Conservation (phyloP, 2,888 invertebrate genomes). For the Athripsodes cinereus region DNA sequence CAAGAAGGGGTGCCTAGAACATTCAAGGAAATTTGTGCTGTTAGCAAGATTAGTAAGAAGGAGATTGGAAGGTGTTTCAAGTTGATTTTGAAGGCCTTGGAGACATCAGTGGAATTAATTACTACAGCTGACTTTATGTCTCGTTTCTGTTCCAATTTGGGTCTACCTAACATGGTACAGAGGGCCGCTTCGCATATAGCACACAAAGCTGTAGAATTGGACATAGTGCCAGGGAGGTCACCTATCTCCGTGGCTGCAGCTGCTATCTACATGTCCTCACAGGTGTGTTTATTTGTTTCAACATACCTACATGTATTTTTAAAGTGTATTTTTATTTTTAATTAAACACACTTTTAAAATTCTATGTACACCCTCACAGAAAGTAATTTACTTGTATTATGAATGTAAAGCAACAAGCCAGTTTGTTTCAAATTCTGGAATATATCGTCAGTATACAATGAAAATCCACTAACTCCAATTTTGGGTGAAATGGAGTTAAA, state of each 20-base stretch:
- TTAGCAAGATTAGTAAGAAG: slow-evolving; percentile 97
- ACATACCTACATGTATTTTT: too few relatives aligned
- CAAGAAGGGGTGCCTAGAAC: slow-evolving; percentile 98
- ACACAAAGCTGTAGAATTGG: slow-evolving; percentile 90
- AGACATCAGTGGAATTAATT: slow-evolving; percentile 95
- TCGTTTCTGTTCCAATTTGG: slow-evolving; percentile 93
- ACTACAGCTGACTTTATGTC: slow-evolving; percentile 99
- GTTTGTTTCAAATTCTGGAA: too few relatives aligned
- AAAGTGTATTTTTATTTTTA: too few relatives aligned
- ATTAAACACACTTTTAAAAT: too few relatives aligned
- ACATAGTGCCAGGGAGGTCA: slow-evolving; percentile 95
- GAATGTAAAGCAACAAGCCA: too few relatives aligned
- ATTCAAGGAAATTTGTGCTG: slow-evolving; percentile 99
- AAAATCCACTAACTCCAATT: too few relatives aligned
- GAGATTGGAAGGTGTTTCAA: slow-evolving; percentile 99
- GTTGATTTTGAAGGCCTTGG: slow-evolving; percentile 88
- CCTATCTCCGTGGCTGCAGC: slow-evolving; percentile 99
- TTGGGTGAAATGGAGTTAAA: too few relatives aligned
- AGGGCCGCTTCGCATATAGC: slow-evolving; percentile 96
- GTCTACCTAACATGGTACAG: slow-evolving; percentile 81
- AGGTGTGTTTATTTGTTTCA: slow-evolving; percentile 45
- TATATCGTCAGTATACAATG: too few relatives aligned
- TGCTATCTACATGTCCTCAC: slow-evolving; percentile 99
- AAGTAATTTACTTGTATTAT: too few relatives aligned
- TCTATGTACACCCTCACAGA: too few relatives aligned